Conservation (phyloP, 2,113 vertebrate species). For the Galemys pyrenaicus region DNA sequence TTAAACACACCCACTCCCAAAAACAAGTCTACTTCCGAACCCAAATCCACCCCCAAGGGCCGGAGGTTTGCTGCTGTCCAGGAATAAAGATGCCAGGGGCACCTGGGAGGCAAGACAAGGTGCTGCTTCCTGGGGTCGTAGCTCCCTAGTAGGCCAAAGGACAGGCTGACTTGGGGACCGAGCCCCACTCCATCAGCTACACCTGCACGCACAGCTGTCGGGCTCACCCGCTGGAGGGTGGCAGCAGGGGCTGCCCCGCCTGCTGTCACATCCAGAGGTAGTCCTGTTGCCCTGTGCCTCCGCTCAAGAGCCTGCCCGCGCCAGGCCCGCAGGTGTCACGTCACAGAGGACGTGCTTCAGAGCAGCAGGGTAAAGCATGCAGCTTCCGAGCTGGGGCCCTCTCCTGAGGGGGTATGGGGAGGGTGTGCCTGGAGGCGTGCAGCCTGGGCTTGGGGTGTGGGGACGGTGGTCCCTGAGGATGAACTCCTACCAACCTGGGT, state of each 20-base stretch:
- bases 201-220: accelerated
- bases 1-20: background rate
- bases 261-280: background rate
- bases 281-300: background rate
- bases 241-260: background rate
- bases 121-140: background rate
- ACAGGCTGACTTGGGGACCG: background rate
- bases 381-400: no score
- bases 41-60: background rate
- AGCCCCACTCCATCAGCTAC: background rate
- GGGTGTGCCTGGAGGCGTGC: no score
- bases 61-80: background rate
- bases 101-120: background rate
- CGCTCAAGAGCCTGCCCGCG: no score
- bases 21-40: background rate
- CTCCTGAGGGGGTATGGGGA: no score
- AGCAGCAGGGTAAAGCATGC: no score
- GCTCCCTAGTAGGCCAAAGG: background rate
- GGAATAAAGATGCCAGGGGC: background rate
- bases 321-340: no score
- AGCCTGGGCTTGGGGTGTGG: no score
- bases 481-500: background rate
- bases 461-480: background rate
- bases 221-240: no score
- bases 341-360: no score